These are phyloP conservation scores for Chlorospingus flavigularis DNA, from an alignment of 2,797 vertebrate genomes.

Conservation along the genomic window DNA sequence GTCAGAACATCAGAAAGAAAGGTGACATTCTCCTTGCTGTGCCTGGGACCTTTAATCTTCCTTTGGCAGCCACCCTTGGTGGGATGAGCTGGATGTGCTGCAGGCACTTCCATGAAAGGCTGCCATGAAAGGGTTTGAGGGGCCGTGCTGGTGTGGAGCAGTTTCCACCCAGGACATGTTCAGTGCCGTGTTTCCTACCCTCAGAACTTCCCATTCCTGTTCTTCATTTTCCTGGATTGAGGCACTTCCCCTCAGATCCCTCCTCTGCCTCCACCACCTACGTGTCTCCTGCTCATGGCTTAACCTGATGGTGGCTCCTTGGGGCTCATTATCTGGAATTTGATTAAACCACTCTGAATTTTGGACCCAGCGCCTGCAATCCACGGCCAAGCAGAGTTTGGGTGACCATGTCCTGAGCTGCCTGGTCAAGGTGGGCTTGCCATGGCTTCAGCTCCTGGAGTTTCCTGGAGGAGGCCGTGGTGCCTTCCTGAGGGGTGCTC, in stretches of 20 bases:
- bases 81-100: not conserved
- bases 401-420: not conserved
- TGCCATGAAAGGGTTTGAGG: not conserved
- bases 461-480: rapidly evolving
- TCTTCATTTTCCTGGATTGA: not conserved
- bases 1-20: not conserved
- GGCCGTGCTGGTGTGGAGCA: not conserved
- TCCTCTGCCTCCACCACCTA: not conserved
- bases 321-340: not conserved
- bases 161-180: not conserved
- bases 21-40: not conserved
- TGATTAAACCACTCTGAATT: not conserved
- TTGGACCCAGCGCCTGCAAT: not conserved
- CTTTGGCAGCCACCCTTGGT: not conserved
- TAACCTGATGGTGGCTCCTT: rapidly evolving
- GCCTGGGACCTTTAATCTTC: not conserved
- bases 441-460: not conserved
- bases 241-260: not conserved
- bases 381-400: not conserved
- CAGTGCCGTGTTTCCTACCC: not conserved
- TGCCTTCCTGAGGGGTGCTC: not conserved
- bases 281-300: rapidly evolving
- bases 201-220: not conserved
- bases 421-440: not conserved
- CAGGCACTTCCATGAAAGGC: not conserved